Conservation (phyloP, 2,113 vertebrate genomes). For the Coryphaenoides rupestris region DNA sequence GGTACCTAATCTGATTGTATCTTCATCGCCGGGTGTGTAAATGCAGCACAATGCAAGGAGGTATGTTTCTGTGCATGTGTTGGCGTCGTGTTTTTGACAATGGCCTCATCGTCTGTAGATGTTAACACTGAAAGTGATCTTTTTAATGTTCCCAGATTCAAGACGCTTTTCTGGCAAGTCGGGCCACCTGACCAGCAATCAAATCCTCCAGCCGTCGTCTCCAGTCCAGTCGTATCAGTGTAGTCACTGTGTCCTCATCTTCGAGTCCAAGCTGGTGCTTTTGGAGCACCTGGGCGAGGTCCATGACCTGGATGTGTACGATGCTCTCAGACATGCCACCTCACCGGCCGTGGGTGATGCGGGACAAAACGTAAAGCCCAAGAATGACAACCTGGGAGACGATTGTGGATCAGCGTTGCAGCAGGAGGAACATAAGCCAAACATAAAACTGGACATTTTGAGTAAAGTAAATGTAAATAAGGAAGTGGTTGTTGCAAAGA, state of each 20-base stretch:
- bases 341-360: conserved; percentile 48
- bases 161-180: conserved; percentile 50
- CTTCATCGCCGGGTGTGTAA: too few relatives aligned
- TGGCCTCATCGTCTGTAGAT: too few relatives aligned
- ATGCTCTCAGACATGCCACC: conserved; percentile 59
- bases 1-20: too few relatives aligned
- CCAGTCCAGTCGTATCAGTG: conserved; percentile 79
- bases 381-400: conserved; percentile 70
- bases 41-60: too few relatives aligned
- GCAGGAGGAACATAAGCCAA: conserved; percentile 6
- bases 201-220: conserved; percentile 32
- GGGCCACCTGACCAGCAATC: conserved; percentile 70
- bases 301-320: conserved; percentile 69
- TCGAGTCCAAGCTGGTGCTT: conserved; percentile 85
- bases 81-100: too few relatives aligned
- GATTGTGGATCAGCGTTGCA: conserved; percentile 78
- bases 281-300: conserved; percentile 83
- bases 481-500: conserved; percentile 56
- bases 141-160: conserved; percentile 60
- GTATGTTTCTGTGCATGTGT: too few relatives aligned
- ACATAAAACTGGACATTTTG: neutral
- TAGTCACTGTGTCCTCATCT: conserved; percentile 81
- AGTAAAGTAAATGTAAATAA: conserved; percentile 44
- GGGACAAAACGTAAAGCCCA: conserved; percentile 70
- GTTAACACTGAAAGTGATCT: too few relatives aligned